Base-by-base conservation (phyloP, 2,797 vertebrate genomes). In the Pseudopleuronectes americanus region DNA sequence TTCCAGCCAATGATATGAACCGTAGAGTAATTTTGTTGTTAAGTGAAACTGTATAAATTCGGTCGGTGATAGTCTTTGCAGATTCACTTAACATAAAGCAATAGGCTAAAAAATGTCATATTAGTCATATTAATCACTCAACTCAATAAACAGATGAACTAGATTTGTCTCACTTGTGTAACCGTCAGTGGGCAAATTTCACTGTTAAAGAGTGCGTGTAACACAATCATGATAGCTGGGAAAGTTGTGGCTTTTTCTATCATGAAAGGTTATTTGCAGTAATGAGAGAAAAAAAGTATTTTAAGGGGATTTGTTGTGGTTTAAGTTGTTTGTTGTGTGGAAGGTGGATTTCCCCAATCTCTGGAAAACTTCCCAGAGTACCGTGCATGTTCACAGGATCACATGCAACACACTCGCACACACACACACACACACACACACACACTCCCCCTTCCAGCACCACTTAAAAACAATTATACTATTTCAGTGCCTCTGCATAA, bases 381-480 rank as follows among this genome's bases (percentile, higher is more conserved):
- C 52, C 69, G 69, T 67, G 68, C 70, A 69, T 73, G 31, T 81
- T 86, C 80, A 83, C 76, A 75, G 41, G 51, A 83, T 82, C 85
- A 85, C 80, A 84, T 85, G 84, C 67, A 63, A 56, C 59, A 43
- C 55, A 63, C 24, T 45, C 51, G 49, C 54, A 67, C 41, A 62
- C 56, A 68, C 58, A 57, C 48, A 65, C 56, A 68, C 54, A 47
- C 43, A 59, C 17, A 69, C 12, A 23, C 56, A 71, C 24, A 19
- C 53, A 64, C 63, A 68, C 63, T 71, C 81, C 69, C 23, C 74
- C 64, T 83, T 76, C 62, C 63, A 84, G 72, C 74, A 16, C 55
- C 79, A 84, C 88, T 89, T 90, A 78, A 86, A 90, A 92, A 89
- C 84, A 92, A 90, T 91, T 89, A 88, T 71, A 78, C 59, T 74